These are phyloP conservation scores for Harlomillsia oculata DNA, from an alignment of 1,140 invertebrate genomes.

Conservation along the genomic window DNA sequence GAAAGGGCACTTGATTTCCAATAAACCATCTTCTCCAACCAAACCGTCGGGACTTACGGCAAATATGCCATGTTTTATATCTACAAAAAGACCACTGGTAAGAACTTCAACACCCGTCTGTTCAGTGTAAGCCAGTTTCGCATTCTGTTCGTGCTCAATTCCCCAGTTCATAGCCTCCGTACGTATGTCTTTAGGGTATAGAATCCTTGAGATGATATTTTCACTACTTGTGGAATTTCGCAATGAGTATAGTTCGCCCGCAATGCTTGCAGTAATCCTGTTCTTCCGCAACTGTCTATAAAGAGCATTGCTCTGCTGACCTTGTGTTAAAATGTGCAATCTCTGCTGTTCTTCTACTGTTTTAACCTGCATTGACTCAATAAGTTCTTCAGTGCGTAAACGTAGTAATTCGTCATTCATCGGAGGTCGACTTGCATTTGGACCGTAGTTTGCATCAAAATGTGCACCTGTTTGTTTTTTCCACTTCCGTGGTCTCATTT, in stretches of 20 bases:
- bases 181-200: neutral
- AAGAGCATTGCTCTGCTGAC: neutral
- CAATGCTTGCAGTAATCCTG: neutral
- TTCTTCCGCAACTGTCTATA: neutral
- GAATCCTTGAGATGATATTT: neutral
- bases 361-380: neutral
- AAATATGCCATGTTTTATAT: constrained; percentile 7
- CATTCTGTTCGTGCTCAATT: constrained; percentile 2
- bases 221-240: neutral
- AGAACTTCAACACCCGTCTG: neutral
- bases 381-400: neutral
- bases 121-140: neutral
- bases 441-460: neutral
- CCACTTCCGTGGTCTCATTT: too few species aligned
- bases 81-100: constrained; percentile 15
- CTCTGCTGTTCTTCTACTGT: neutral
- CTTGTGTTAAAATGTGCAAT: neutral
- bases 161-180: constrained; percentile 7
- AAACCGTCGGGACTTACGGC: constrained; percentile 15
- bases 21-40: constrained; percentile 6
- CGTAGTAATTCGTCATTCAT: neutral
- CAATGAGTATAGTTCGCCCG: neutral
- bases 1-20: constrained; percentile 20
- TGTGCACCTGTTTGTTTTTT: too few species aligned
- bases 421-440: neutral